Percentiles rank a stretch among this genome's conserved stretches.
Conservation (phyloP, 2,888 invertebrate genomes). For the Prosapia bicincta region DNA sequence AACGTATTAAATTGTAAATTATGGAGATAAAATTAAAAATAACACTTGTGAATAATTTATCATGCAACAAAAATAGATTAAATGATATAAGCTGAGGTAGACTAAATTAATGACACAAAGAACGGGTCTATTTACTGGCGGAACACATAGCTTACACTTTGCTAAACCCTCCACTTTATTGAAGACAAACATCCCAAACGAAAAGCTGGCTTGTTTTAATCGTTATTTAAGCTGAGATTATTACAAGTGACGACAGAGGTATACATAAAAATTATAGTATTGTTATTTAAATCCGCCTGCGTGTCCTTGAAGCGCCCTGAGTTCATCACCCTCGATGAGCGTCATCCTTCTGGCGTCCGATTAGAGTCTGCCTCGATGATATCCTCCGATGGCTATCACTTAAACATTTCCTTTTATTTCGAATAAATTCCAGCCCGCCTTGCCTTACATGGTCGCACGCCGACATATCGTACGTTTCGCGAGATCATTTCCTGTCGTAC, state of each 20-base stretch:
- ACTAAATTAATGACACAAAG: no score
- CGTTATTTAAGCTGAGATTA: neutral
- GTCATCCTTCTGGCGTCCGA: neutral
- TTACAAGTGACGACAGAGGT: neutral
- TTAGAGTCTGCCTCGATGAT: neutral
- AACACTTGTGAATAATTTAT: no score
- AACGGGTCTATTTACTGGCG: no score
- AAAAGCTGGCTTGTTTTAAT: neutral
- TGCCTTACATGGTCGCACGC: neutral
- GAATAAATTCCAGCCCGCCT: neutral
- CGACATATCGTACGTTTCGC: neutral
- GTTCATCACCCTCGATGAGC: neutral
- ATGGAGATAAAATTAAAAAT: no score
- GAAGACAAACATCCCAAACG: neutral
- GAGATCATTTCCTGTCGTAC: neutral
- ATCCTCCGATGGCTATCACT: neutral
- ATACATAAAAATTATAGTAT: neutral
- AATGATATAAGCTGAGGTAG: no score
- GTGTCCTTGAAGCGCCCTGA: neutral
- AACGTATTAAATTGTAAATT: no score
- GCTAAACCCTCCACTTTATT: no score
- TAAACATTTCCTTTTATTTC: neutral
- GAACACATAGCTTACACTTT: no score
- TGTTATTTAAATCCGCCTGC: neutral
- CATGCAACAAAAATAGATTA: no score